Percentiles rank a stretch among this genome's conserved stretches.
Conservation (phyloP, 2,888 invertebrate species). For the Tridacna gigas region DNA sequence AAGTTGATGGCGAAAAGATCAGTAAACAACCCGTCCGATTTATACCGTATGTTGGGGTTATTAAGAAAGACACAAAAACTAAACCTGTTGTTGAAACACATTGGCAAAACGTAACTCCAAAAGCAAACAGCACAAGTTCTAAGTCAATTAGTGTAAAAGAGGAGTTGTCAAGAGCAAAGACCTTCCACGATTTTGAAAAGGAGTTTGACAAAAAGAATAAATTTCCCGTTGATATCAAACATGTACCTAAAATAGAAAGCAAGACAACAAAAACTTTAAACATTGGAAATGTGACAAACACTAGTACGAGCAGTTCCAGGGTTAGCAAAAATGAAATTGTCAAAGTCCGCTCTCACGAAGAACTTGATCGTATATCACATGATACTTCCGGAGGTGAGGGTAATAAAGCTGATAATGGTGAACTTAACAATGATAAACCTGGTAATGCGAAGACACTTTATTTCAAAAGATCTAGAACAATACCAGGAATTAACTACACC, state of each 20-base stretch:
- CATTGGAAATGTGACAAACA: neutral
- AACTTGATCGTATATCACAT: neutral
- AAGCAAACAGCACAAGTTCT: neutral
- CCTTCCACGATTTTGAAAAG: slow-evolving; percentile 25
- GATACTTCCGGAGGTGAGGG: neutral
- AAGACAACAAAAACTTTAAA: neutral
- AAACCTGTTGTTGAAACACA: slow-evolving; percentile 11
- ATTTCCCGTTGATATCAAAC: neutral
- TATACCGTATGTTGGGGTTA: slow-evolving; percentile 20
- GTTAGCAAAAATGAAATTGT: neutral
- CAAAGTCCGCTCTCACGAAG: slow-evolving; percentile 3
- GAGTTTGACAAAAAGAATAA: slow-evolving; percentile 9
- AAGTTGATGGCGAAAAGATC: neutral
- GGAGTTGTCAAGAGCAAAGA: slow-evolving; percentile 6
- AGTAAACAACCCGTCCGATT: slow-evolving; percentile 4
- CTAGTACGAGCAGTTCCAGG: neutral
- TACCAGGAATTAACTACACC: slow-evolving; percentile 31
- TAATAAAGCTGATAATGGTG: neutral
- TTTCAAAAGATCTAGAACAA: slow-evolving; percentile 15
- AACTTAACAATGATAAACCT: neutral
- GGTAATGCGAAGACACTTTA: neutral
- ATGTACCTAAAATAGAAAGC: neutral
- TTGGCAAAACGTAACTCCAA: neutral
- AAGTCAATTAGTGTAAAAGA: slow-evolving; percentile 5
- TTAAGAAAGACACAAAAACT: slow-evolving; percentile 24